phyloP scores from a whole-genome alignment of 2,113 vertebrate genomes.

The Condylura cristata region DNA sequence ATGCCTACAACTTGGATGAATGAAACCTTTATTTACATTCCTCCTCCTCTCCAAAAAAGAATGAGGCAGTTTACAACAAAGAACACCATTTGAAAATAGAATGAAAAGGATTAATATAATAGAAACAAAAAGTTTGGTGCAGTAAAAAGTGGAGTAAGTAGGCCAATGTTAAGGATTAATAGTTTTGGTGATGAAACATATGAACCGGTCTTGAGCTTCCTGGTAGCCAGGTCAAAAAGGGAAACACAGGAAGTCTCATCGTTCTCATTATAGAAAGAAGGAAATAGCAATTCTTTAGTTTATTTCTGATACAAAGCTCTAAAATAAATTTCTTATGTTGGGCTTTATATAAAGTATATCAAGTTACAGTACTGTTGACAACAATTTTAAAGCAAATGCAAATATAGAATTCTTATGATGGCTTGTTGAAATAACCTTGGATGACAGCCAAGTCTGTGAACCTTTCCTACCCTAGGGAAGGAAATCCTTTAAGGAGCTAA shows the following conservation, averaged over 20 bases:
- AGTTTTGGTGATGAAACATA: background rate
- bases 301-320: background rate
- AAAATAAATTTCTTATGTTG: background rate
- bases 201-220: background rate
- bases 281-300: background rate
- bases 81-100: background rate
- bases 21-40: conserved; percentile 1
- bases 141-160: background rate
- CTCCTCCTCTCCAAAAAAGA: background rate
- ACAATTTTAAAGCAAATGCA: background rate
- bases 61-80: background rate
- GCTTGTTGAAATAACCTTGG: background rate
- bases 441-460: background rate
- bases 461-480: background rate
- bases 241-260: background rate
- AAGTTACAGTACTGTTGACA: background rate
- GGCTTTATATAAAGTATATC: background rate
- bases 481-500: background rate
- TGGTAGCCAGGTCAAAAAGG: background rate
- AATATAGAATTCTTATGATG: background rate
- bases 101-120: background rate
- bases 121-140: background rate
- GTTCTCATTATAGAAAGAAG: background rate
- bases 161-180: fast-evolving
- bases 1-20: background rate